These are phyloP conservation scores for Thalassoma bifasciatum DNA, from an alignment of 2,113 vertebrate genomes.

Conservation along the genomic window DNA sequence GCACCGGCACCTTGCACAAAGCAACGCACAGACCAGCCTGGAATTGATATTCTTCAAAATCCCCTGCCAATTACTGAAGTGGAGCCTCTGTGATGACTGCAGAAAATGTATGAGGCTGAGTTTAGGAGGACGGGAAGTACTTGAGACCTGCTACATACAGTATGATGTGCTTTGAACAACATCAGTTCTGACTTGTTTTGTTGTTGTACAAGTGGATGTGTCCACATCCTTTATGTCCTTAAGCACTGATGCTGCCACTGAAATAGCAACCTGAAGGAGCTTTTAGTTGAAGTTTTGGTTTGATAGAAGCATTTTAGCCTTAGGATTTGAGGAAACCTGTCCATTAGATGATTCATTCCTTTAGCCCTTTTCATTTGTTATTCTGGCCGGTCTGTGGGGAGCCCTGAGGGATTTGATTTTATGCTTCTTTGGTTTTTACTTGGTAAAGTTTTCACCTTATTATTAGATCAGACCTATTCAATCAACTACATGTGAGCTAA, in stretches of 20 bases:
- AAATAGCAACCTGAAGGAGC: not conserved
- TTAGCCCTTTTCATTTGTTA: constrained; percentile 20
- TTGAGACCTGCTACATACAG: constrained; percentile 36
- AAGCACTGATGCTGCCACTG: constrained; percentile 27
- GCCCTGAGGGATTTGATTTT: constrained; percentile 3
- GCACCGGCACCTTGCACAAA: constrained; percentile 33
- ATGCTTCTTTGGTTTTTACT: not conserved
- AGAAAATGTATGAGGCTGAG: constrained; percentile 50
- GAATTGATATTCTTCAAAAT: constrained; percentile 66
- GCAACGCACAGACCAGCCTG: constrained; percentile 29
- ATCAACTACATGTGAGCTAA: not conserved
- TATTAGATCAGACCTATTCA: not conserved
- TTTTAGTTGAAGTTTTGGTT: constrained; percentile 29
- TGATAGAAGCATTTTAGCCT: constrained; percentile 34
- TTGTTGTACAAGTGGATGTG: not conserved
- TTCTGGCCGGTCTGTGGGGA: constrained; percentile 22
- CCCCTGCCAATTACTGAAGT: constrained; percentile 44
- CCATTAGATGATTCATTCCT: constrained; percentile 24
- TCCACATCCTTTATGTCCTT: constrained; percentile 24
- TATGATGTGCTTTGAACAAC: constrained; percentile 30
- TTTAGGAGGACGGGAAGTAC: constrained; percentile 47
- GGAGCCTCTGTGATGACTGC: constrained; percentile 39
- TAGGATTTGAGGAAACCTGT: constrained; percentile 20
- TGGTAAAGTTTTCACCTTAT: not conserved
- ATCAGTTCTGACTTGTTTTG: constrained; percentile 27